phyloP scores from a whole-genome alignment of 2,888 invertebrate species.

The Caenorhabditis becei region DNA sequence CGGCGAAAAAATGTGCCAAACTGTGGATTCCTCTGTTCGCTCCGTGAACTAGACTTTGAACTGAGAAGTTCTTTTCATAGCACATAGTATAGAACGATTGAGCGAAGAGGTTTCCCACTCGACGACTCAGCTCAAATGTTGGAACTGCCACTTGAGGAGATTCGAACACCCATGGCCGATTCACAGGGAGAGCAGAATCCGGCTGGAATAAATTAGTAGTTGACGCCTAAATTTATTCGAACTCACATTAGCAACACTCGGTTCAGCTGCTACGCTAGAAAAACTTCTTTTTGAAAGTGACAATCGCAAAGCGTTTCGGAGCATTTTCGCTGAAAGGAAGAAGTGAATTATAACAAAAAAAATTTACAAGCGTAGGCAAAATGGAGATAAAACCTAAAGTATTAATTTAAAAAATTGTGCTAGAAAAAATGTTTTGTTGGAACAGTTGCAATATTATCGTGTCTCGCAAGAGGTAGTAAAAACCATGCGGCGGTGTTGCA shows the following conservation, averaged over 20 bases:
- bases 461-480: not conserved
- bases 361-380: too few relatives aligned
- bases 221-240: not conserved
- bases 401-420: not conserved
- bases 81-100: constrained; percentile 61
- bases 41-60: constrained; percentile 65
- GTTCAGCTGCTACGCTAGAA: not conserved
- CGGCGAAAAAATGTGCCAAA: constrained; percentile 34
- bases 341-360: not conserved
- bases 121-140: constrained; percentile 62
- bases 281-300: not conserved
- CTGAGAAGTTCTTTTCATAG: constrained; percentile 65
- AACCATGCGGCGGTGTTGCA: constrained; percentile 27
- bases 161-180: constrained; percentile 39
- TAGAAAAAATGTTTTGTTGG: too few relatives aligned
- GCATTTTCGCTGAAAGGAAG: not conserved
- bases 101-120: constrained; percentile 51
- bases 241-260: constrained; percentile 7
- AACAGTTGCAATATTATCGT: too few relatives aligned
- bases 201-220: constrained; percentile 1
- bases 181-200: not conserved
- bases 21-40: constrained; percentile 63
- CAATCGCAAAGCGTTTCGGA: not conserved
- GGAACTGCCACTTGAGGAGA: constrained; percentile 59
- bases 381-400: not conserved